These are phyloP conservation scores for Eurystomus gularis DNA, from an alignment of 2,113 vertebrate genomes.

Conservation along the genomic window DNA sequence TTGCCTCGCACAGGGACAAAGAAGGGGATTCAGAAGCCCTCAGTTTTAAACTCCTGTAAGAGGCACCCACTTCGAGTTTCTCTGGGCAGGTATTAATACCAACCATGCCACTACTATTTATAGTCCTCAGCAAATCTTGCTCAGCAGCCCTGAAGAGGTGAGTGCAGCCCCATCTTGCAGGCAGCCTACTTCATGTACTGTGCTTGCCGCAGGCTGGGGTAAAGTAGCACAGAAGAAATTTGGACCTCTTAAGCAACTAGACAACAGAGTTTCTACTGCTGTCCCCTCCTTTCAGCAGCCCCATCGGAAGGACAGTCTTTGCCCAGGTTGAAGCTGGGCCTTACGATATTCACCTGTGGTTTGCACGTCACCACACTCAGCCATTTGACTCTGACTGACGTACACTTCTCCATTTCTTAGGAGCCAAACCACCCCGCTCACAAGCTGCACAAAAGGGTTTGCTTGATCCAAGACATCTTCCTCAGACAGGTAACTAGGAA, in stretches of 20 bases:
- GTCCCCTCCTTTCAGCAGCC: not conserved
- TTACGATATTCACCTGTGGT: constrained; percentile 79
- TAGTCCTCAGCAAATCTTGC: not conserved
- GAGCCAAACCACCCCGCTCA: constrained; percentile 93
- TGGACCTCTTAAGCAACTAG: not conserved
- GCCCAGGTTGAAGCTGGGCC: not conserved
- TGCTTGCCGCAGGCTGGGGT: rapidly evolving
- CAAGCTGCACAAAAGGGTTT: constrained; percentile 91
- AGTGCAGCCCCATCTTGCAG: not conserved
- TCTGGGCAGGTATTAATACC: not conserved
- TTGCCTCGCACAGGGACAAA: not conserved
- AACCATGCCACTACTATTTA: not conserved
- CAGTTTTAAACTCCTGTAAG: not conserved
- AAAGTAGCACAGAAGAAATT: not conserved
- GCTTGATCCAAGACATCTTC: constrained; percentile 83
- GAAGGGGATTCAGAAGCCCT: not conserved
- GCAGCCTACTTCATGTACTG: not conserved
- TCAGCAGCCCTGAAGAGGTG: not conserved
- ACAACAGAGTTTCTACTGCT: not conserved
- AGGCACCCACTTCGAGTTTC: not conserved
- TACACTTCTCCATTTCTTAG: constrained; percentile 86
- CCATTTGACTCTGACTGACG: constrained; percentile 79
- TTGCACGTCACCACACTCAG: constrained; percentile 84
- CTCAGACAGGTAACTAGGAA: constrained; percentile 88
- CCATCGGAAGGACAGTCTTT: not conserved